Base-by-base conservation (phyloP, 2,113 vertebrate species). In the Cynocephalus volans region DNA sequence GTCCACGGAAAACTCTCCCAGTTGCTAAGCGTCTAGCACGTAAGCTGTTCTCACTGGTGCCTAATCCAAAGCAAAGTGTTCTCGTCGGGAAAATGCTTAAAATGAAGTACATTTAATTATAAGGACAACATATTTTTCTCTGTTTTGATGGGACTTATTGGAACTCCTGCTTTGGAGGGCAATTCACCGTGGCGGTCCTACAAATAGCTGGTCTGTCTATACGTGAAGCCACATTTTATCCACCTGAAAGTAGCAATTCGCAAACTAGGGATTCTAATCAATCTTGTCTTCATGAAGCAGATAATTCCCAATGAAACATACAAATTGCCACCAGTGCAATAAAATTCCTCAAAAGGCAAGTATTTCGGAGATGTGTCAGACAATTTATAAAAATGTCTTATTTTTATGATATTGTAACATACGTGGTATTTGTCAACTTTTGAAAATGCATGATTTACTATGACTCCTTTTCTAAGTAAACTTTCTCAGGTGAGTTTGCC, bases 11-110 rank as follows among this genome's bases (percentile, higher is more conserved):
- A 81, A 93, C n/a, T 36, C 36, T 86, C 10, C 23, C 24, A 17
- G 3, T 23, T 36, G 0, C 7, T 18, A 56, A 1, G 0, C 24
- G 41, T 70, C 17, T 0, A 17, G 75, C 12, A 21, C 9, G 10
- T 3, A 31, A 36, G 75, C 26, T 11, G 23, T 23, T 69, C n/a
- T 60, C 62, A 31, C n/a, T 0, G 60, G 6, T 3, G 17, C 36
- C 36, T 12, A 28, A 0, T 56, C 33, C 54, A 65, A 60, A 79
- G 48, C 62, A 70, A 89, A 45, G 62, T 21, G 45, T 24, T 77
- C 45, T 77, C 7, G 31, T 31, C 48, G 45, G 33, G n/a, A 67
- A 56, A 19, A 14, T 6, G 33, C 24, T 82, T 76, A 77, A 72
- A 45, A 21, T 50, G 15, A 48, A 88, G 17, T 6, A 31, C 5